Percentiles rank a stretch among this genome's conserved stretches.
Evolutionary conservation across 2,113 vertebrate genomes (phyloP).

Genomic region (Tursiops truncatus): DNA sequence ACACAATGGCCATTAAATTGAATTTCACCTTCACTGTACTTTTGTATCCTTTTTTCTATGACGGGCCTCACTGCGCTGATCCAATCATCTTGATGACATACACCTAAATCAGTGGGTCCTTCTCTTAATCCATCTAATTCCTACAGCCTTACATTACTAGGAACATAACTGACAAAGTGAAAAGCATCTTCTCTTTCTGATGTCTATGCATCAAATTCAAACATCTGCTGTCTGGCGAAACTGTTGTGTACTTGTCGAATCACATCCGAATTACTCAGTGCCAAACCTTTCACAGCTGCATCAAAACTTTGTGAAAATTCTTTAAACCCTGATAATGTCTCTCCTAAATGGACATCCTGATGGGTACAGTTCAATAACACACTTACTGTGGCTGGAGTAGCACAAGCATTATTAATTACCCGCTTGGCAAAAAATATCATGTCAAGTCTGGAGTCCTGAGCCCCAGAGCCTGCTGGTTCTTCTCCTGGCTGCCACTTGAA

Average conservation of each 20-base stretch:
- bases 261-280: conserved; percentile 98
- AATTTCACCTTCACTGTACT: conserved; percentile 99
- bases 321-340: conserved; percentile 96
- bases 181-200: conserved; percentile 97
- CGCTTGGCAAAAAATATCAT: conserved; percentile 84
- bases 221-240: conserved; percentile 99
- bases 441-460: conserved; percentile 95
- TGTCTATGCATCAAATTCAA: conserved; percentile 98
- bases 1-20: conserved; percentile 99
- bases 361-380: conserved; percentile 96
- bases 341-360: conserved; percentile 93
- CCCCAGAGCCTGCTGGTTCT: conserved; percentile 96
- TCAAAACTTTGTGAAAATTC: conserved; percentile 99
- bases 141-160: conserved; percentile 95
- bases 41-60: conserved; percentile 99
- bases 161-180: conserved; percentile 99
- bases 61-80: conserved; percentile 96
- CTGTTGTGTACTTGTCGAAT: conserved; percentile 99
- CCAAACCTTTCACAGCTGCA: conserved; percentile 98
- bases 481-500: conserved; percentile 99
- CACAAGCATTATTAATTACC: conserved; percentile 99
- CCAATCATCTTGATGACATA: conserved; percentile 97
- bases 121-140: conserved; percentile 97
- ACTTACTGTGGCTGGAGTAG: conserved; percentile 98
- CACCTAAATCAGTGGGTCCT: conserved; percentile 97